These are phyloP conservation scores for Potamilus streckersoni DNA, from an alignment of 1,140 invertebrate genomes.

Conservation along the genomic window DNA sequence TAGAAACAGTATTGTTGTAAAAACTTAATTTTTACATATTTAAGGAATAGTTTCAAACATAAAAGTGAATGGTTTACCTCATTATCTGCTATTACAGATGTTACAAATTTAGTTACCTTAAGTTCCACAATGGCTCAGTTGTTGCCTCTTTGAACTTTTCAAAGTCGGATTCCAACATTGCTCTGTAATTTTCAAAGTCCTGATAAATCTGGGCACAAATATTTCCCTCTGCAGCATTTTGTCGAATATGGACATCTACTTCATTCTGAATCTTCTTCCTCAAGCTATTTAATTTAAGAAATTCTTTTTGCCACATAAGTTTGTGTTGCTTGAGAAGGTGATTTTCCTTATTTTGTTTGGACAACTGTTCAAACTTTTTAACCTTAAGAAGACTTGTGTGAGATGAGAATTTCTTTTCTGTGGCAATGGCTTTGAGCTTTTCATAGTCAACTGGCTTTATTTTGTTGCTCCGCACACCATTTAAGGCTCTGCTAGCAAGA, in stretches of 20 bases:
- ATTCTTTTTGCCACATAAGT: constrained; percentile 62
- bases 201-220: constrained; percentile 50
- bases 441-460: constrained; percentile 62
- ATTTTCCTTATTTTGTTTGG: constrained; percentile 61
- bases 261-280: constrained; percentile 51
- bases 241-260: constrained; percentile 51
- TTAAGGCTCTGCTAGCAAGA: constrained; percentile 45
- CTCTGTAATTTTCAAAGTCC: constrained; percentile 56
- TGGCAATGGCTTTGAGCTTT: constrained; percentile 49
- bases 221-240: constrained; percentile 35
- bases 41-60: no score
- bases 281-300: constrained; percentile 50
- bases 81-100: no score
- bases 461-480: constrained; percentile 61
- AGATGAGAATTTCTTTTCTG: constrained; percentile 58
- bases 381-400: constrained; percentile 59
- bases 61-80: no score
- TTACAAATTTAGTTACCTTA: constrained; percentile 40
- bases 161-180: constrained; percentile 46
- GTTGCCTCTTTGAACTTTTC: constrained; percentile 56
- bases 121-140: constrained; percentile 59
- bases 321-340: constrained; percentile 59
- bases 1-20: no score
- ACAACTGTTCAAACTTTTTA: constrained; percentile 60
- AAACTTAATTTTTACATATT: no score